Percentiles rank a stretch among this genome's conserved stretches.
Evolutionary conservation across 2,113 vertebrate species (phyloP).

Genomic region (Pleuronectes platessa): DNA sequence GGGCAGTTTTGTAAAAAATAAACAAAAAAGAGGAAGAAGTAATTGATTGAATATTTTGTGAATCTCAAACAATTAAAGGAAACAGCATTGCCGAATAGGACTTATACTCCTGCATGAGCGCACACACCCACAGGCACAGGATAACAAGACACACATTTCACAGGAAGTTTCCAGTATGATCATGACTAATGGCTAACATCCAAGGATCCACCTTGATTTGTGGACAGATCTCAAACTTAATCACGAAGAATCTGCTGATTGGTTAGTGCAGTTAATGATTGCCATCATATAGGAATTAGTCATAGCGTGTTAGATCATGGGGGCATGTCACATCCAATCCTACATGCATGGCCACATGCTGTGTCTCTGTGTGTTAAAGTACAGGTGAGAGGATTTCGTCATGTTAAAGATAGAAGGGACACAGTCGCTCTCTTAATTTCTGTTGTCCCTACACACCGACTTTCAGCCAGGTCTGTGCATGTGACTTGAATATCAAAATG

Average conservation of each 20-base stretch:
- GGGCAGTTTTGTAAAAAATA: no score
- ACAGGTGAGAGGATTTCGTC: neutral
- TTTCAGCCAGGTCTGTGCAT: no score
- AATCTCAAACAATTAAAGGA: neutral
- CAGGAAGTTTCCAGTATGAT: conserved; percentile 9
- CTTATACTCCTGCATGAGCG: neutral
- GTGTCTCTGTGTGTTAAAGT: conserved; percentile 9
- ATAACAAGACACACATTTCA: neutral
- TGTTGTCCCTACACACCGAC: no score
- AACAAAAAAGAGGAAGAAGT: no score
- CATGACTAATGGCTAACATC: conserved; percentile 10
- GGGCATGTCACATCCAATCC: conserved; percentile 27
- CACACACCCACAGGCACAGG: neutral
- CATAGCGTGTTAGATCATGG: conserved; percentile 36
- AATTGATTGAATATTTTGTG: neutral
- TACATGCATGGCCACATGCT: neutral
- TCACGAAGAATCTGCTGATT: conserved; percentile 6
- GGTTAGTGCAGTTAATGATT: conserved; percentile 4
- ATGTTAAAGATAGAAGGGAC: neutral
- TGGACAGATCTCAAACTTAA: conserved; percentile 11
- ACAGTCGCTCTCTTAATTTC: no score
- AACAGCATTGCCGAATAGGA: neutral
- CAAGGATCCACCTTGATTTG: conserved; percentile 25
- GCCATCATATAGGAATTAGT: conserved; percentile 22
- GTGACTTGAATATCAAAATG: neutral